Percentiles rank a stretch among this genome's conserved stretches.
Conservation (phyloP, 2,888 invertebrate genomes). For the Argyra leucocephala region DNA sequence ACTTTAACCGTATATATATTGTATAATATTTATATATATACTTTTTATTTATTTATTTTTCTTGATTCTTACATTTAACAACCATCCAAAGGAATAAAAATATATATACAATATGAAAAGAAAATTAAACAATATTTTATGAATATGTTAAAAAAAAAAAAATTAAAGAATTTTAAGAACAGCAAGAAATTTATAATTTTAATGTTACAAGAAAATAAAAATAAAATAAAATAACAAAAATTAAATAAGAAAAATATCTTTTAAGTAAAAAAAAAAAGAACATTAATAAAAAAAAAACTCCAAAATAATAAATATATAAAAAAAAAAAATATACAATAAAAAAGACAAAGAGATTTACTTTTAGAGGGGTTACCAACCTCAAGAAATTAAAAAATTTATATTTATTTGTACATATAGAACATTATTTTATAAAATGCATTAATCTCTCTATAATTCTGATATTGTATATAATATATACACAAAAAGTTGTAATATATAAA, state of each 20-base stretch:
- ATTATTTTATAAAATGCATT: neutral
- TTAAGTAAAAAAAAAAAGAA: neutral
- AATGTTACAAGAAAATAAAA: conserved; percentile 1
- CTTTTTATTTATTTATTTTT: neutral
- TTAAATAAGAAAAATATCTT: neutral
- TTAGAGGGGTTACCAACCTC: conserved; percentile 1
- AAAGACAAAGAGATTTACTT: neutral
- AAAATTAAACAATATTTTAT: neutral
- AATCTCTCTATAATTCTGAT: neutral
- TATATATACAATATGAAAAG: neutral
- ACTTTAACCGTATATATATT: neutral
- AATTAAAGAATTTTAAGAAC: neutral
- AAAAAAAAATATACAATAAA: too few species aligned
- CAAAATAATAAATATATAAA: neutral
- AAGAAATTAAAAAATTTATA: neutral
- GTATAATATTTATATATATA: neutral
- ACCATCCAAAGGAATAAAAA: neutral
- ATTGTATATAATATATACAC: too few species aligned
- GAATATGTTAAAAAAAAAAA: neutral
- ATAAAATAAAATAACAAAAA: neutral
- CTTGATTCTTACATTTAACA: neutral
- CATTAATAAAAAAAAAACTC: neutral
- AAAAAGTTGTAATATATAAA: neutral
- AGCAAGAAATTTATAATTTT: conserved; percentile 6
- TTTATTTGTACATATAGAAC: too few species aligned